Evolutionary conservation across 2,888 invertebrate genomes (phyloP).

Genomic region (Papilio elwesi): DNA sequence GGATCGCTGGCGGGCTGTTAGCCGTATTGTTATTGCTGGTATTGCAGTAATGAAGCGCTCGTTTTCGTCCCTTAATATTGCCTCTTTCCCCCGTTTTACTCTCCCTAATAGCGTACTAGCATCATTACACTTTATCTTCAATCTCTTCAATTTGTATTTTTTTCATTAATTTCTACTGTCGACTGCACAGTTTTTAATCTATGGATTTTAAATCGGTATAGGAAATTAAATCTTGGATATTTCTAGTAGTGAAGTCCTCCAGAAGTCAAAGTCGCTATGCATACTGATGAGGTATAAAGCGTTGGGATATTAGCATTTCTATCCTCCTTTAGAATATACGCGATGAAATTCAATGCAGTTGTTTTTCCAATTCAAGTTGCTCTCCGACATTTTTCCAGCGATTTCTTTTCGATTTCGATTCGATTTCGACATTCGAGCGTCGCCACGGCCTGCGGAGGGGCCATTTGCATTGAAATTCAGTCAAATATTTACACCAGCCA

Average conservation of each 20-base stretch:
- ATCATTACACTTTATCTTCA: conserved; percentile 72
- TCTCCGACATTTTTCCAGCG: conserved; percentile 63
- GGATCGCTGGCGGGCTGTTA: conserved; percentile 76
- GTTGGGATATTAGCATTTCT: conserved; percentile 67
- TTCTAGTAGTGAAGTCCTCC: conserved; percentile 61
- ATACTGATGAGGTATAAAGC: conserved; percentile 69
- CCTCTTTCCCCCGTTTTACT: conserved; percentile 73
- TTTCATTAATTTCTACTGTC: conserved; percentile 71
- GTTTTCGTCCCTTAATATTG: conserved; percentile 79
- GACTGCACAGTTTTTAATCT: conserved; percentile 41
- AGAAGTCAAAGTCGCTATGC: conserved; percentile 53
- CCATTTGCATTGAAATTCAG: conserved; percentile 78
- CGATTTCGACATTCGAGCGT: conserved; percentile 52
- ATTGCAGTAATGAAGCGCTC: conserved; percentile 81
- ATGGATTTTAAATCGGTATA: conserved; percentile 41
- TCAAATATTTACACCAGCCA: conserved; percentile 79
- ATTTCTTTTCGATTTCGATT: conserved; percentile 53
- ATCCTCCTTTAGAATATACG: conserved; percentile 61
- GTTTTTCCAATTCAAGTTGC: conserved; percentile 64
- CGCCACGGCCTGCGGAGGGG: conserved; percentile 58
- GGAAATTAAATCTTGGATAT: conserved; percentile 65
- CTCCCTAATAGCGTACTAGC: conserved; percentile 66
- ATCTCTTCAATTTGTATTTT: conserved; percentile 61
- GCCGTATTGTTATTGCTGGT: conserved; percentile 81
- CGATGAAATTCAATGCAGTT: conserved; percentile 65